Percentiles rank a stretch among this genome's conserved stretches.
Conservation (phyloP, 2,113 vertebrate genomes). For the Gymnorhina tibicen region DNA sequence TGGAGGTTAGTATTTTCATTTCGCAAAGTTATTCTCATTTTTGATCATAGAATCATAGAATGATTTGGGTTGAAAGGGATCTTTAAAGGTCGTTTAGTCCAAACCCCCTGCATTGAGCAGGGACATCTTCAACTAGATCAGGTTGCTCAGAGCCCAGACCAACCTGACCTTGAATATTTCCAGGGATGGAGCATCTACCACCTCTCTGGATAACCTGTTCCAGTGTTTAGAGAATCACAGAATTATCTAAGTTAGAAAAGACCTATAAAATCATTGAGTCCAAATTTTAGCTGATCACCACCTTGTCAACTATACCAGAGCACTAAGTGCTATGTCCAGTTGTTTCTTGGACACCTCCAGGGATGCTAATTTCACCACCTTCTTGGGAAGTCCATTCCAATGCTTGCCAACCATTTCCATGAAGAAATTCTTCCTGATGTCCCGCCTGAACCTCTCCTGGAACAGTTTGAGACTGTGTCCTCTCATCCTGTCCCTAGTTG, state of each 20-base stretch:
- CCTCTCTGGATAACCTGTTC: neutral
- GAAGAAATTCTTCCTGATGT: neutral
- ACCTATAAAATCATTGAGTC: neutral
- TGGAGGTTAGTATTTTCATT: neutral
- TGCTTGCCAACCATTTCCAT: neutral
- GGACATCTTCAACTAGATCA: neutral
- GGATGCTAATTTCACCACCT: neutral
- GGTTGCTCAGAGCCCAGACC: neutral
- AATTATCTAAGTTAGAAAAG: neutral
- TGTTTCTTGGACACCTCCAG: neutral
- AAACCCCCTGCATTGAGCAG: neutral
- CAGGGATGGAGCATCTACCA: neutral
- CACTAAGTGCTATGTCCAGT: rapidly evolving
- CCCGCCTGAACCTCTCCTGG: neutral
- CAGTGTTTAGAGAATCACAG: neutral
- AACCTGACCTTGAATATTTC: neutral
- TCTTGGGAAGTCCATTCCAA: neutral
- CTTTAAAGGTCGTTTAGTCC: neutral
- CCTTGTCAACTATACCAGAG: neutral
- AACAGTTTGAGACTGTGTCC: neutral
- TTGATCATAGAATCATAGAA: neutral
- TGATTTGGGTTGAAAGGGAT: neutral
- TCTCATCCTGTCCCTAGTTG: neutral
- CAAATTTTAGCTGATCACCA: neutral
- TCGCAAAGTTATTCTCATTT: neutral